phyloP scores from a whole-genome alignment of 2,113 vertebrate species.

The Eonycteris spelaea region DNA sequence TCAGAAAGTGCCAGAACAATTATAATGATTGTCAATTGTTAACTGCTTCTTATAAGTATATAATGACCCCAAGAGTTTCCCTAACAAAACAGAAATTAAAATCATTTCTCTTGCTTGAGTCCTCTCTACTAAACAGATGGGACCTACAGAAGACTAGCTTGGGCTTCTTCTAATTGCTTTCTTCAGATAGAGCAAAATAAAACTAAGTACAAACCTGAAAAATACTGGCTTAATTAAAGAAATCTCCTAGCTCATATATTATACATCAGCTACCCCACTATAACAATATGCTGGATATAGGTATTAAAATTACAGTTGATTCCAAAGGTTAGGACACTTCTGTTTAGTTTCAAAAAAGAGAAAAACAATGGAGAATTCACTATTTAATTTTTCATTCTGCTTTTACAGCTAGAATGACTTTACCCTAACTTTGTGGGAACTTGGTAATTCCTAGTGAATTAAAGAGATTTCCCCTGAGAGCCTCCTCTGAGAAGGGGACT shows the following conservation, averaged over 20 bases:
- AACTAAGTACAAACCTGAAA: conserved; percentile 76
- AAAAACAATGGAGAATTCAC: conserved; percentile 47
- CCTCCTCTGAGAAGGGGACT: not conserved
- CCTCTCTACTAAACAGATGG: conserved; percentile 62
- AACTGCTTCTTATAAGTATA: conserved; percentile 78
- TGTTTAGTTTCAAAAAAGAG: conserved; percentile 45
- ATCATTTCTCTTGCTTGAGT: conserved; percentile 79
- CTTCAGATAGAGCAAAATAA: conserved; percentile 74
- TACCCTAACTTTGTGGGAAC: conserved; percentile 33
- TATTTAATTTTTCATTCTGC: conserved; percentile 32
- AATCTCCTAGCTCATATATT: conserved; percentile 65
- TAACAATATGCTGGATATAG: conserved; percentile 39
- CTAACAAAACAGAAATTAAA: conserved; percentile 80
- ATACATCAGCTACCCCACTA: conserved; percentile 48
- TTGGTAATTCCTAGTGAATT: not conserved
- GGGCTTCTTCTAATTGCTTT: conserved; percentile 64
- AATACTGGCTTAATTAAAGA: conserved; percentile 76
- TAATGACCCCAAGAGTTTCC: conserved; percentile 80
- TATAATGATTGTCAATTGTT: conserved; percentile 76
- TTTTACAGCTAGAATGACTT: conserved; percentile 24
- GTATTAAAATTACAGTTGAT: conserved; percentile 67
- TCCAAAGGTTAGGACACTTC: conserved; percentile 66
- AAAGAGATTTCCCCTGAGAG: not conserved
- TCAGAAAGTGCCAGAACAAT: conserved; percentile 75
- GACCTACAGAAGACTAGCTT: conserved; percentile 68